Evolutionary conservation across 1,140 invertebrate genomes (phyloP).

Genomic region (Camponotus pennsylvanicus): DNA sequence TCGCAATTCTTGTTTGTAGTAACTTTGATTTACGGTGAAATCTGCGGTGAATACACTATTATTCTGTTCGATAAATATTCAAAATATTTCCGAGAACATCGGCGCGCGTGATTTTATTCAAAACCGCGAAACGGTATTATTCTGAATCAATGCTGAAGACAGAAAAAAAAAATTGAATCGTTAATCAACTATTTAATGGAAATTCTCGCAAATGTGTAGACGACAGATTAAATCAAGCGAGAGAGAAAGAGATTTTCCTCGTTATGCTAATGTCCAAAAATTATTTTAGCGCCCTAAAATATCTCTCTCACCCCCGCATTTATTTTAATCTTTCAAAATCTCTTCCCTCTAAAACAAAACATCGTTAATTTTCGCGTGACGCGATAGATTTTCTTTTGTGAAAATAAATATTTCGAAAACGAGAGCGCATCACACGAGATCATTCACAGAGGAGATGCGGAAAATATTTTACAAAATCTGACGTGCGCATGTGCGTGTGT

Average conservation of each 20-base stretch:
- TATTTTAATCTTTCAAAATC: not conserved
- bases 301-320: not conserved
- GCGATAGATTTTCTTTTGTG: not conserved
- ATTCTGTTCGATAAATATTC: constrained; percentile 40
- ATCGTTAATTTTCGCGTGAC: not conserved
- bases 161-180: not conserved
- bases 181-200: too few species aligned
- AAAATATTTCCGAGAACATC: constrained; percentile 12
- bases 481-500: too few species aligned
- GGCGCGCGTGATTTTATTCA: not conserved
- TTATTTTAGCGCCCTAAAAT: not conserved
- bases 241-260: not conserved
- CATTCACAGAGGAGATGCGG: not conserved
- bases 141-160: not conserved
- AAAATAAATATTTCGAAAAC: constrained; percentile 31
- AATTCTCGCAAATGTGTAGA: too few species aligned
- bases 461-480: constrained; percentile 1
- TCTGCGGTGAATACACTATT: constrained; percentile 20
- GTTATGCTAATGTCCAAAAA: too few species aligned
- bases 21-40: constrained; percentile 40
- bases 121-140: constrained; percentile 3
- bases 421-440: too few species aligned
- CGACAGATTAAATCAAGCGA: too few species aligned
- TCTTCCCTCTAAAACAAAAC: not conserved
- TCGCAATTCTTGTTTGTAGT: constrained; percentile 20